These are phyloP conservation scores for Resseliella maxima DNA, from an alignment of 2,888 invertebrate genomes.

Conservation along the genomic window DNA sequence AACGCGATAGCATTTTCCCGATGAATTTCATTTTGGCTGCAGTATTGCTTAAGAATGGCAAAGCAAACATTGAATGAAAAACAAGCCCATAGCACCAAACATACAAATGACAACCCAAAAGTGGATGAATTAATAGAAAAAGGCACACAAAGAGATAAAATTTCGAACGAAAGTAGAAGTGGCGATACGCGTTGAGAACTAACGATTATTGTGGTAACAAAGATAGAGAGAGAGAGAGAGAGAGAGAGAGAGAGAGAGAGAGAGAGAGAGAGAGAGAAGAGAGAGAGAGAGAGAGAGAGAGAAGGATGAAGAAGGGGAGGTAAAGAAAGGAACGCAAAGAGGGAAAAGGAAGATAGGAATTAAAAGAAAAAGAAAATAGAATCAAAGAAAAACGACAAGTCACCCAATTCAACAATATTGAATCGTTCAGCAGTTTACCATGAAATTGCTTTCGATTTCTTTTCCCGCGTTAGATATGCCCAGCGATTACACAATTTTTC, in stretches of 20 bases:
- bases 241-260: not conserved
- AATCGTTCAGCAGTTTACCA: not conserved
- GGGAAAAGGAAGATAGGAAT: no score
- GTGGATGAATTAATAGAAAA: not conserved
- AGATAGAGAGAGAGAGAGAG: not conserved
- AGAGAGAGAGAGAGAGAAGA: no score
- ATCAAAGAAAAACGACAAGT: no score
- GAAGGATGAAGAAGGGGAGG: no score
- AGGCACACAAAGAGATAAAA: not conserved
- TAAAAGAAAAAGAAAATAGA: no score
- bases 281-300: not conserved
- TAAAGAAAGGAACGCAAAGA: no score
- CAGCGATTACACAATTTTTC: not conserved
- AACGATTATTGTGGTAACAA: not conserved
- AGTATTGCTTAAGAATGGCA: not conserved
- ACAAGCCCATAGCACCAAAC: not conserved
- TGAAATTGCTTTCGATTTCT: constrained; percentile 21
- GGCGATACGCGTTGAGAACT: not conserved
- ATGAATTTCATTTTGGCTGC: not conserved
- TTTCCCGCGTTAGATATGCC: not conserved
- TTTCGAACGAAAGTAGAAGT: not conserved
- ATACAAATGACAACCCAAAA: constrained; percentile 1
- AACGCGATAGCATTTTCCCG: not conserved
- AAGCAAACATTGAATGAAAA: not conserved
- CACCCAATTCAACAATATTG: not conserved